A percentile compares a stretch with the other conserved stretches of the same genome.
These are phyloP conservation scores for Carassius gibelio DNA, from an alignment of 2,113 vertebrate species.

Conservation along the genomic window DNA sequence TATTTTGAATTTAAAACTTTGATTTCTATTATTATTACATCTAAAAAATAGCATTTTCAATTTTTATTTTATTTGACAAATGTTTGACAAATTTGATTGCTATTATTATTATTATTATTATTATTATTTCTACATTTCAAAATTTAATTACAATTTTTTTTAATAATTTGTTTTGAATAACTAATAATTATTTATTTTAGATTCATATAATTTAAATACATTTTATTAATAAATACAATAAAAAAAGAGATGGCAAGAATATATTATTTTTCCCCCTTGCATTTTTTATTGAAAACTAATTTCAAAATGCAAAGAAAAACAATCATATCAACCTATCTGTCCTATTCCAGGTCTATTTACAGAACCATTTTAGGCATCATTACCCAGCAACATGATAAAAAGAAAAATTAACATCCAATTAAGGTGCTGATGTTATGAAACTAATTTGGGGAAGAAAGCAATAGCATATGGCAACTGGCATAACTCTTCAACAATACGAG, in stretches of 20 bases:
- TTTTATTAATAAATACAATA: not conserved
- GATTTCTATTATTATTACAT: too few species aligned
- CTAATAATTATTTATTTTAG: too few species aligned
- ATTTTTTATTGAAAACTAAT: not conserved
- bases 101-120: too few species aligned
- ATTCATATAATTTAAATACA: too few species aligned
- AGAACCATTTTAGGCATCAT: not conserved
- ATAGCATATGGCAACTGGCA: conserved; percentile 41
- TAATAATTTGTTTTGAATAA: too few species aligned
- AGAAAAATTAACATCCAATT: conserved; percentile 18
- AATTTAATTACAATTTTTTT: too few species aligned
- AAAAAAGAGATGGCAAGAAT: not conserved
- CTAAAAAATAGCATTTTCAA: too few species aligned
- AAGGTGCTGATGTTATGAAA: conserved; percentile 11
- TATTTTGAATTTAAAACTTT: too few species aligned
- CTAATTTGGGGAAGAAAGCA: not conserved
- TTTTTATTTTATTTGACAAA: too few species aligned
- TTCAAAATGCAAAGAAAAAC: not conserved
- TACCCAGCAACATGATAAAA: not conserved
- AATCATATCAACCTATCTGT: not conserved
- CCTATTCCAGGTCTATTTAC: not conserved
- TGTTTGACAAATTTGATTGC: too few species aligned
- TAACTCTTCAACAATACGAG: conserved; percentile 35
- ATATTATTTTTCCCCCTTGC: too few species aligned
- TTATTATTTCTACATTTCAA: too few species aligned